A percentile compares a stretch with the other conserved stretches of the same genome.
These are phyloP conservation scores for Pedionomus torquatus DNA, from an alignment of 2,113 vertebrate species.

Conservation along the genomic window DNA sequence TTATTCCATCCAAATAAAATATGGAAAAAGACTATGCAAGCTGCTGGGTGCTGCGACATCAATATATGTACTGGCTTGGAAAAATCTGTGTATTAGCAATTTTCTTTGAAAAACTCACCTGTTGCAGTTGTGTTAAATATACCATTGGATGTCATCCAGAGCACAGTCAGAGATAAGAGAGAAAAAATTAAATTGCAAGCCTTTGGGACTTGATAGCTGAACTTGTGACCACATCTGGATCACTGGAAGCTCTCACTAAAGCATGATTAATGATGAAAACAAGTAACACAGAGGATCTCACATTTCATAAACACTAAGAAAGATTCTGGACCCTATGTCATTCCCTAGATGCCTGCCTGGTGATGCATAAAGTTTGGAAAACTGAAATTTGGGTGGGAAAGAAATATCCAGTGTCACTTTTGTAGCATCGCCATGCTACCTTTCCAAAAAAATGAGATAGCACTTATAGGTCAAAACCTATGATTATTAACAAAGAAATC, in stretches of 20 bases:
- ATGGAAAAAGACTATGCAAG: not conserved
- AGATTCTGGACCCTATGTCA: not conserved
- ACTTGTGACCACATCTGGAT: not conserved
- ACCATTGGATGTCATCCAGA: slow-evolving; percentile 20
- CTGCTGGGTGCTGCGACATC: not conserved
- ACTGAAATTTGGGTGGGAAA: not conserved
- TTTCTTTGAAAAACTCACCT: not conserved
- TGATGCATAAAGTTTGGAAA: not conserved
- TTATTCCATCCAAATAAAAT: not conserved
- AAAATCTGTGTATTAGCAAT: not conserved
- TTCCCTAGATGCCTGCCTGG: not conserved
- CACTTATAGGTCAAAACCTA: not conserved
- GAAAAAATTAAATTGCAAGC: not conserved
- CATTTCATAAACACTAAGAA: not conserved
- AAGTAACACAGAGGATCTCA: not conserved
- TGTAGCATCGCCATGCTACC: not conserved
- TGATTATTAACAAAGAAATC: not conserved
- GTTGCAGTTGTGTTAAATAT: not conserved
- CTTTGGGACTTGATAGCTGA: not conserved
- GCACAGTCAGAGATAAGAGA: not conserved
- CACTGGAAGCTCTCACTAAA: not conserved
- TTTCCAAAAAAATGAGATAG: not conserved
- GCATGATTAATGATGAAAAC: slow-evolving; percentile 1
- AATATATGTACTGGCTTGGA: not conserved
- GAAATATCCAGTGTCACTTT: not conserved